A percentile compares a stretch with the other conserved stretches of the same genome.
Conservation (phyloP, 2,888 invertebrate genomes). For the Tetramorium bicarinatum region DNA sequence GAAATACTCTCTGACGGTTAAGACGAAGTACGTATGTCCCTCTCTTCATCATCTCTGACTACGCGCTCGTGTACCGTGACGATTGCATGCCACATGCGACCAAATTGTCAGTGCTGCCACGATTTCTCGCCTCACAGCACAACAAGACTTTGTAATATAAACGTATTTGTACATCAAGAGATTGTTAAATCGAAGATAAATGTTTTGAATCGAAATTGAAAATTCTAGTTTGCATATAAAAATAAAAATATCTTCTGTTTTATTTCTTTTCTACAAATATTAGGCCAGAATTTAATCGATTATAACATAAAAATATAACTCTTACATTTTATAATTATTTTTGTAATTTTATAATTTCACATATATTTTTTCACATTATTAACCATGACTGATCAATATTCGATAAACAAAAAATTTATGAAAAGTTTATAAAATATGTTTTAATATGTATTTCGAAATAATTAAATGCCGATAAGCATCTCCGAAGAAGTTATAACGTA, state of each 20-base stretch:
- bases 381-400: neutral
- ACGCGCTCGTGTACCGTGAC: constrained; percentile 56
- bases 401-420: neutral
- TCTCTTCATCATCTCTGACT: constrained; percentile 63
- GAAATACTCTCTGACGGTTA: constrained; percentile 56
- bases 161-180: constrained; percentile 2
- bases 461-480: neutral
- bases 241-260: neutral
- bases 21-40: constrained; percentile 64
- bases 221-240: neutral
- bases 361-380: neutral
- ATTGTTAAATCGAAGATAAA: neutral
- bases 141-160: constrained; percentile 6
- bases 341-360: constrained; percentile 5
- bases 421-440: neutral
- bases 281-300: neutral
- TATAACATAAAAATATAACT: neutral
- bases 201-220: neutral
- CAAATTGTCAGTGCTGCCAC: constrained; percentile 61
- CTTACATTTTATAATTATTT: neutral
- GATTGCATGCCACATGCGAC: constrained; percentile 65
- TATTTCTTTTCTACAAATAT: neutral
- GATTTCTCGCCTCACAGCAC: constrained; percentile 30
- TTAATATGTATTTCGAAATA: neutral
- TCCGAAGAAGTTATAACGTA: neutral